Evolutionary conservation across 2,888 invertebrate genomes (phyloP).

Genomic region (Athetis lepigone): DNA sequence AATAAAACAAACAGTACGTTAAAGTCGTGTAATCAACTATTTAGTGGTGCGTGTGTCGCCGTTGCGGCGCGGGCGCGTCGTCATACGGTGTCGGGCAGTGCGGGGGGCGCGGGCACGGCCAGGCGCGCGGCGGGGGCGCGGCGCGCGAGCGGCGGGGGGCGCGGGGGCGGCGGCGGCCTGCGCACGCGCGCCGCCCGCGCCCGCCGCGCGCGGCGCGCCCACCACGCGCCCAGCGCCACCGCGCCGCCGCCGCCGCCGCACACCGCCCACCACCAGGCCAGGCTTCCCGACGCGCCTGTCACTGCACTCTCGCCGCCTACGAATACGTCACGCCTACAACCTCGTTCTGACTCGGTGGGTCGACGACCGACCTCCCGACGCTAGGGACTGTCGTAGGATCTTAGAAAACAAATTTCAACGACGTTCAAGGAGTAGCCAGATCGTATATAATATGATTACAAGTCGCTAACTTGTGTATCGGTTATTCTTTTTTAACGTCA

Average conservation of each 20-base stretch:
- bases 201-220: conserved; percentile 70
- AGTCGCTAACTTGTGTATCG: too few species aligned
- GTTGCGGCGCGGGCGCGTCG: conserved; percentile 70
- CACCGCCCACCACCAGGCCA: conserved; percentile 71
- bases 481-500: too few species aligned
- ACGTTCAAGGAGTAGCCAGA: conserved; percentile 27
- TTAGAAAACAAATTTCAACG: conserved; percentile 5
- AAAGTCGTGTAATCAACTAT: conserved; percentile 84
- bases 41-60: conserved; percentile 67
- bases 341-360: conserved; percentile 32
- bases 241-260: conserved; percentile 73
- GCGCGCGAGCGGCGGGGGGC: conserved; percentile 83
- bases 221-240: conserved; percentile 69
- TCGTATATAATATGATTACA: too few species aligned
- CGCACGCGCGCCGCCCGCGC: conserved; percentile 70
- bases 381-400: conserved; percentile 21
- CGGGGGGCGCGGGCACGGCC: conserved; percentile 76
- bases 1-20: conserved; percentile 75
- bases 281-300: conserved; percentile 64
- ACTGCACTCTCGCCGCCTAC: conserved; percentile 70
- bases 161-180: conserved; percentile 79
- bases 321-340: conserved; percentile 73
- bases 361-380: conserved; percentile 32
- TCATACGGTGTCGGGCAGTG: conserved; percentile 85
- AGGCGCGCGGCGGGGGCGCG: conserved; percentile 84